phyloP scores from a whole-genome alignment of 1,140 invertebrate genomes.

The Philopotamus ludificatus region DNA sequence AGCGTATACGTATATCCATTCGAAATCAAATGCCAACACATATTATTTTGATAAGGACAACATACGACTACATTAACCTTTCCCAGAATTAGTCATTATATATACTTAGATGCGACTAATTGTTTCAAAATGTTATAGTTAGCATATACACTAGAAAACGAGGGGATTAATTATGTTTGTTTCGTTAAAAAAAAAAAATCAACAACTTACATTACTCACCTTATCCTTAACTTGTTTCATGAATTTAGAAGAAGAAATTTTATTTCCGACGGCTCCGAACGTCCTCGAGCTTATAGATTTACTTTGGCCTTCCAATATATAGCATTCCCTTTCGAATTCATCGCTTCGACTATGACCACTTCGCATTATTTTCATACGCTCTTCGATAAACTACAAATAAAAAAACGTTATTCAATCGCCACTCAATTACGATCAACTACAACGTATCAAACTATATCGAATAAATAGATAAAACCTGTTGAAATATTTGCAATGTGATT shows the following conservation, averaged over 20 bases:
- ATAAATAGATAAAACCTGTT: slow-evolving; percentile 17
- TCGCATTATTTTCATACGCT: slow-evolving; percentile 13
- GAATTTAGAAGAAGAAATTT: slow-evolving; percentile 19
- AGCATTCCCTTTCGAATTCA: slow-evolving; percentile 28
- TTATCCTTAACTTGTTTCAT: slow-evolving; percentile 22
- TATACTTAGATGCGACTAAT: no score
- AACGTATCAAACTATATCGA: not conserved
- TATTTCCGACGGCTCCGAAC: slow-evolving; percentile 18
- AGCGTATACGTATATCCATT: no score
- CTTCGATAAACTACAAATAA: slow-evolving; percentile 28
- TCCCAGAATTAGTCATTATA: no score
- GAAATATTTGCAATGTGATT: slow-evolving; percentile 23
- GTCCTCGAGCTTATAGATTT: slow-evolving; percentile 2
- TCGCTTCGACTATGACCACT: slow-evolving; percentile 13
- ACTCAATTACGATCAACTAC: not conserved
- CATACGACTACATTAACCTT: no score
- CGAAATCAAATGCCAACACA: no score
- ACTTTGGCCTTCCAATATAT: slow-evolving; percentile 4
- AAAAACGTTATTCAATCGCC: not conserved
- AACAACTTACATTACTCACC: slow-evolving; percentile 8
- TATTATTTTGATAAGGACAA: no score
- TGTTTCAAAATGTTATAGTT: no score
- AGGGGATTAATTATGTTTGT: no score
- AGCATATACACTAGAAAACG: no score
- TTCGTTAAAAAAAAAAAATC: no score